phyloP scores from a whole-genome alignment of 2,113 vertebrate species.

The Puma concolor region DNA sequence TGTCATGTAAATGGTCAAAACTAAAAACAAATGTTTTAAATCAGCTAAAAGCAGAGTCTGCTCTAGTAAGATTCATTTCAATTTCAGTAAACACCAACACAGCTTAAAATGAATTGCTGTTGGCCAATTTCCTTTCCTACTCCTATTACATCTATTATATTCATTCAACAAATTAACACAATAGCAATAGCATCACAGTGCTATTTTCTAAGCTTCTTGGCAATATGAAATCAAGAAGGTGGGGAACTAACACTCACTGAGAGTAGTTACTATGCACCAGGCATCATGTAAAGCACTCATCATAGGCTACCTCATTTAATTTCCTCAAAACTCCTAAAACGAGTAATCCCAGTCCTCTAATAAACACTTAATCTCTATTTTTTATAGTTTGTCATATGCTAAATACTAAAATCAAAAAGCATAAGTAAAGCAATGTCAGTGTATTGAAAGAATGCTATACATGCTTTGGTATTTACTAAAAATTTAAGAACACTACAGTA shows the following conservation, averaged over 20 bases:
- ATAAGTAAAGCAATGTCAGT: not conserved
- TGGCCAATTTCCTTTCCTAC: slow-evolving; percentile 49
- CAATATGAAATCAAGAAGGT: slow-evolving; percentile 51
- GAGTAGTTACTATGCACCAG: not conserved
- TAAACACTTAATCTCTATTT: not conserved
- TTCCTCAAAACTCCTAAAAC: slow-evolving; percentile 47
- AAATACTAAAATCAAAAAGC: slow-evolving; percentile 55
- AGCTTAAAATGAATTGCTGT: slow-evolving; percentile 59
- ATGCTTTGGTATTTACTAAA: slow-evolving; percentile 28
- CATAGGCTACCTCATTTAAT: not conserved
- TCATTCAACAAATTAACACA: slow-evolving; percentile 57
- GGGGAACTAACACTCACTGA: not conserved
- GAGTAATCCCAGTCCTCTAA: not conserved
- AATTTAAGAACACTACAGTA: not conserved
- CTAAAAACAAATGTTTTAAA: slow-evolving; percentile 83
- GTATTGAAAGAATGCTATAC: not conserved
- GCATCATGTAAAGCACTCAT: not conserved
- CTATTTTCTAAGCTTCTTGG: not conserved
- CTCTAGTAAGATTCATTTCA: slow-evolving; percentile 58
- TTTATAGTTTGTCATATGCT: slow-evolving; percentile 6
- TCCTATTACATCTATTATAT: slow-evolving; percentile 38
- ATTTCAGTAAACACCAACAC: slow-evolving; percentile 49
- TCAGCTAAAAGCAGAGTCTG: slow-evolving; percentile 67
- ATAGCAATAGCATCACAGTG: not conserved
- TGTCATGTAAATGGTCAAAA: slow-evolving; percentile 82